Evolutionary conservation across 2,113 vertebrate genomes (phyloP), one percentile per base, ranked within the genome.

Genomic region (Phyllopteryx taeniolatus): DNA sequence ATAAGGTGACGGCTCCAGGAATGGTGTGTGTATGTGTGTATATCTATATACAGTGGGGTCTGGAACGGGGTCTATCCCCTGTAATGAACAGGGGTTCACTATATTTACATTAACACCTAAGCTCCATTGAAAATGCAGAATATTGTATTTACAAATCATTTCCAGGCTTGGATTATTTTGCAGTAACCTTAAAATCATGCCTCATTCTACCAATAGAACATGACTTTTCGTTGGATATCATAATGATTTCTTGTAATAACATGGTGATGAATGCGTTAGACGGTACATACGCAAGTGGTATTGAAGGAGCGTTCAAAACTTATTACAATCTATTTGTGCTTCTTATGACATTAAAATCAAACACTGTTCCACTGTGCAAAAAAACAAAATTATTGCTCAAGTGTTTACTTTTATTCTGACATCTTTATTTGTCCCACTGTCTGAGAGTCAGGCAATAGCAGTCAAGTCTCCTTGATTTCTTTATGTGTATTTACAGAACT

Each of bases 331-430:
- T 72, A 27, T 82, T 71, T 67, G 33, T 60, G 46, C 74, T 79
- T n/a, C 27, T 69, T 43, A 5, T 66, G 46, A 5, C 43, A 22
- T 14, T 12, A 17, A 33, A 17, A 14, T 31, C 13, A n/a, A 8
- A 49, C 33, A 67, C 20, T 56, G 22, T 75, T 59, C 22, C 31
- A 62, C 31, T 57, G 64, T 80, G 76, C 83, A 74, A 75, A 80
- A 64, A 84, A 70, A 76, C 56, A 71, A 83, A 86, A 84, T 88
- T 74, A 87, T 68, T 63, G 51, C 60, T 81, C 63, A 78, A 86
- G 82, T 85, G 85, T 87, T 86, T 86, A 77, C 81, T 85, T 81
- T 85, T 63, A 81, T 78, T 73, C 68, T 75, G 80, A 78, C 77
- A 71, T 83, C 76, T 73, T 68, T 15, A 22, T 74, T 53, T 72